These are phyloP conservation scores for Chorisops tibialis DNA, from an alignment of 2,888 invertebrate genomes.

Conservation along the genomic window DNA sequence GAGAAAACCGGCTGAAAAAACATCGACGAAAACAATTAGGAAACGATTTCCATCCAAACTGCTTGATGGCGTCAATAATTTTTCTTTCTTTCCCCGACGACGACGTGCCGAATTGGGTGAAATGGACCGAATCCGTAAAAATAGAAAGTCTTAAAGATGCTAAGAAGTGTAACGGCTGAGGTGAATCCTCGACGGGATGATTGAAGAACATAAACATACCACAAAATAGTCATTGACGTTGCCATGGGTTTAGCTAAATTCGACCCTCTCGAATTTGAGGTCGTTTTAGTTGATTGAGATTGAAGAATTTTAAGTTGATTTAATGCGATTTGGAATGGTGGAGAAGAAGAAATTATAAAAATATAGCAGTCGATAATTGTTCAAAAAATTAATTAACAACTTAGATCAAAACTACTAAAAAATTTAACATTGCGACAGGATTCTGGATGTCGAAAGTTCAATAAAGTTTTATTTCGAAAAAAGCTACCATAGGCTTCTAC, in stretches of 20 bases:
- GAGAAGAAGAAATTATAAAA: too few species aligned
- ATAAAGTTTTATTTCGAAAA: too few species aligned
- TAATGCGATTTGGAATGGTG: too few species aligned
- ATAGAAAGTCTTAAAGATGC: constrained; percentile 20
- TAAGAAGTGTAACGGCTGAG: neutral
- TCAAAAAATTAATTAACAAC: too few species aligned
- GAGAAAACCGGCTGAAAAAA: constrained; percentile 17
- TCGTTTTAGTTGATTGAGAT: constrained; percentile 11
- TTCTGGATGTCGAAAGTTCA: too few species aligned
- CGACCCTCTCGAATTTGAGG: neutral
- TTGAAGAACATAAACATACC: constrained; percentile 15
- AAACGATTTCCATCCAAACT: constrained; percentile 29
- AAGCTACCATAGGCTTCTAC: too few species aligned
- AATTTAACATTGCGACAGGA: too few species aligned
- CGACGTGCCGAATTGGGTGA: constrained; percentile 13
- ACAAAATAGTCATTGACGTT: neutral
- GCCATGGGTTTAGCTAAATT: neutral
- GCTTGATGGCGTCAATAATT: constrained; percentile 30
- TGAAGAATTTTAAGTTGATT: constrained; percentile 3
- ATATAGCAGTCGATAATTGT: too few species aligned
- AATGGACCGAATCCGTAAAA: constrained; percentile 17
- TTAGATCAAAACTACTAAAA: too few species aligned
- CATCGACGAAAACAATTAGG: constrained; percentile 20
- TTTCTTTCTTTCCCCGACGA: neutral
- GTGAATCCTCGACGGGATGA: neutral